Conservation (phyloP, 2,888 invertebrate species). For the Nephrotoma flavescens region DNA sequence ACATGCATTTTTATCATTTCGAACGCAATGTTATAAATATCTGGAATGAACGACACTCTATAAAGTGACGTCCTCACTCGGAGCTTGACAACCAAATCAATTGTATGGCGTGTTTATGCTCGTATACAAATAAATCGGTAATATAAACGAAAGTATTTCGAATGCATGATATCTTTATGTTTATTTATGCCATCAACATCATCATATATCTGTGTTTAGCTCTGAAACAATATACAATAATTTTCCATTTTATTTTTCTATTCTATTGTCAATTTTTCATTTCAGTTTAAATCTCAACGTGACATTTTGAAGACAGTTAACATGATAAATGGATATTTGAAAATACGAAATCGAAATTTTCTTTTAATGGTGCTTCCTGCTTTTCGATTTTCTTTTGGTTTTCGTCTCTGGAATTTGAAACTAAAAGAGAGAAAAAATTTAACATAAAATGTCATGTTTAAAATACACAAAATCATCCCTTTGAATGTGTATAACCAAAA, state of each 20-base stretch:
- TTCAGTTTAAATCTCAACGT: neutral
- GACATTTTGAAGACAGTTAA: neutral
- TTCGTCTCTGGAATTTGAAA: neutral
- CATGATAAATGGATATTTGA: neutral
- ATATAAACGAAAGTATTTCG: neutral
- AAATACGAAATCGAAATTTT: neutral
- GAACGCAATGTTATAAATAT: neutral
- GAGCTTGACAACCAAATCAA: neutral
- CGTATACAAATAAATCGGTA: neutral
- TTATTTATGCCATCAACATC: neutral
- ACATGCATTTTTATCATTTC: neutral
- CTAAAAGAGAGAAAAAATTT: neutral
- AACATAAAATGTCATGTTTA: neutral
- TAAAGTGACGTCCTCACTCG: neutral
- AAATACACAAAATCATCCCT: neutral
- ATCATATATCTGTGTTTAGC: neutral
- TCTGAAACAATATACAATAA: neutral
- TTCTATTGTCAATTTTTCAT: neutral
- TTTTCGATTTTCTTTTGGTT: neutral
- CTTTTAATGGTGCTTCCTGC: neutral
- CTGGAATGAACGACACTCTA: neutral
- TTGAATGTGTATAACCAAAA: neutral
- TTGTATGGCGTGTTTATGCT: neutral
- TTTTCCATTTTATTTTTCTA: neutral
- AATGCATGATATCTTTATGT: neutral